Conservation (phyloP, 2,113 vertebrate species). For the Channa maculata region DNA sequence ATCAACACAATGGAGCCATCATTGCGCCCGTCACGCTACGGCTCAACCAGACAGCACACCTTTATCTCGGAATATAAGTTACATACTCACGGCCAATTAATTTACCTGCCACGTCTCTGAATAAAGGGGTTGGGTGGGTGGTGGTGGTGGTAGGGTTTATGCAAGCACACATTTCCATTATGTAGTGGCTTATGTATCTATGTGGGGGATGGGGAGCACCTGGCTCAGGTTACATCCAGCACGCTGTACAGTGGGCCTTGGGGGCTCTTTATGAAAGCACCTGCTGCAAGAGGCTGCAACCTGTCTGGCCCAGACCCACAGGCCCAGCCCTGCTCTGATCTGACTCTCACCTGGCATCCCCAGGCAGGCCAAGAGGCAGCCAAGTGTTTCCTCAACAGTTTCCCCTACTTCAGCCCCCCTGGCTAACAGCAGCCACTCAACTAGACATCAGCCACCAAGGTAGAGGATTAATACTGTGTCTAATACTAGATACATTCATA, state of each 20-base stretch:
- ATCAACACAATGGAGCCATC: slow-evolving; percentile 80
- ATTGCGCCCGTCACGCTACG: slow-evolving; percentile 67
- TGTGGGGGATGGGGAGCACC: slow-evolving; percentile 64
- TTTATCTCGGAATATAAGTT: slow-evolving; percentile 73
- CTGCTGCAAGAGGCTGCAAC: slow-evolving; percentile 64
- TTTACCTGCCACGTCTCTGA: slow-evolving; percentile 71
- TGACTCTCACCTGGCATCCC: slow-evolving; percentile 54
- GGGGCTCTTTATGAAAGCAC: slow-evolving; percentile 62
- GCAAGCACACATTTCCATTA: slow-evolving; percentile 53
- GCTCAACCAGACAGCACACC: slow-evolving; percentile 68
- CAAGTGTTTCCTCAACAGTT: slow-evolving; percentile 23
- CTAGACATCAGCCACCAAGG: slow-evolving; percentile 70
- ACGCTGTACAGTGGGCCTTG: slow-evolving; percentile 36
- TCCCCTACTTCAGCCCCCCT: slow-evolving; percentile 17
- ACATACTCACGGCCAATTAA: slow-evolving; percentile 76
- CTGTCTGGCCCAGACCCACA: slow-evolving; percentile 45
- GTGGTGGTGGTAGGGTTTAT: slow-evolving; percentile 18
- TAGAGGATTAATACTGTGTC: slow-evolving; percentile 75
- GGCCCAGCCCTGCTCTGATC: slow-evolving; percentile 25
- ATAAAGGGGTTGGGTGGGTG: slow-evolving; percentile 35
- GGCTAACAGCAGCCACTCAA: slow-evolving; percentile 61
- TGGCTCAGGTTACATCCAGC: slow-evolving; percentile 71
- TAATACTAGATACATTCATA: slow-evolving; percentile 76
- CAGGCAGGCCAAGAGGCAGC: slow-evolving; percentile 21
- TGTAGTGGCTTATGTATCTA: slow-evolving; percentile 52